Conservation (phyloP, 2,113 vertebrate species). For the Gavialis gangeticus region DNA sequence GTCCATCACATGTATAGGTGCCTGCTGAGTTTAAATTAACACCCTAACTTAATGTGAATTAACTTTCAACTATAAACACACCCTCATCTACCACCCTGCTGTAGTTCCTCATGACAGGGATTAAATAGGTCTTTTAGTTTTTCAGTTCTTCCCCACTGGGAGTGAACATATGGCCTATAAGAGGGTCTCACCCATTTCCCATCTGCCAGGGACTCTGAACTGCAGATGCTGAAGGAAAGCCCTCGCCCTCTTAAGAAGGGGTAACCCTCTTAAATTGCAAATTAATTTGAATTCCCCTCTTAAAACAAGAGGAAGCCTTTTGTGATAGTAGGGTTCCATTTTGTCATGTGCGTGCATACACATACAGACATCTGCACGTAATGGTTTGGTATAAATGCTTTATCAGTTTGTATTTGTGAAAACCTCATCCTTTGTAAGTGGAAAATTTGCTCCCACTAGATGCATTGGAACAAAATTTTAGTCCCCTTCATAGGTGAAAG, state of each 20-base stretch:
- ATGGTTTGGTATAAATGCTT: neutral
- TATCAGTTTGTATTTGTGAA: neutral
- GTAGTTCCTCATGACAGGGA: slow-evolving; percentile 36
- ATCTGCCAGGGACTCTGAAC: slow-evolving; percentile 48
- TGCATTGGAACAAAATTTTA: neutral
- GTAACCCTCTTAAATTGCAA: neutral
- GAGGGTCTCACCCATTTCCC: slow-evolving; percentile 52
- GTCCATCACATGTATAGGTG: no score
- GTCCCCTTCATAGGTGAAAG: neutral
- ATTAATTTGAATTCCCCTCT: neutral
- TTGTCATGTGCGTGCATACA: neutral
- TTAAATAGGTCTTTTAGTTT: slow-evolving; percentile 57
- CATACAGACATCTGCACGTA: neutral
- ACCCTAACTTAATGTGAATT: slow-evolving; percentile 44
- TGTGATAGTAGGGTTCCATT: neutral
- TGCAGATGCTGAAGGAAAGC: neutral
- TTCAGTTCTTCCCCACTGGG: slow-evolving; percentile 22
- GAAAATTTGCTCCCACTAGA: neutral
- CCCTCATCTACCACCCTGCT: neutral
- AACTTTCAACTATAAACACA: slow-evolving; percentile 53
- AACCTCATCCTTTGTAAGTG: neutral
- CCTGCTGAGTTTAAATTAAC: neutral
- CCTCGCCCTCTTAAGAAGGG: neutral
- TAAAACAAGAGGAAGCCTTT: neutral
- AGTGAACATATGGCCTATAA: slow-evolving; percentile 55